Conservation (phyloP, 2,888 invertebrate genomes). For the Craniophora ligustri region DNA sequence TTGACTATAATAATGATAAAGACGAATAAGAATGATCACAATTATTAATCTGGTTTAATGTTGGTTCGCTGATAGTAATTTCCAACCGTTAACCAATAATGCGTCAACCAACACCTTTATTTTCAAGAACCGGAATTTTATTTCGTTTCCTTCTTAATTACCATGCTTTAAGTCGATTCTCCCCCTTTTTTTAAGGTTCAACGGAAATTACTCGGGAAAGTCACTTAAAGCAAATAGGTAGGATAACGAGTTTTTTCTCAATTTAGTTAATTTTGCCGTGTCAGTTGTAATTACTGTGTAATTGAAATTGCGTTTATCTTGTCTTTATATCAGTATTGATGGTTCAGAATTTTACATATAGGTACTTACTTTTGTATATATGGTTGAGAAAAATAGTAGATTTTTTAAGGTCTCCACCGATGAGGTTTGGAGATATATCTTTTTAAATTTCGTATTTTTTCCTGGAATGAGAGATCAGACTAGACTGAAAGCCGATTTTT, state of each 20-base stretch:
- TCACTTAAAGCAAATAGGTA: constrained; percentile 76
- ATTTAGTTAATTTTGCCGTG: constrained; percentile 62
- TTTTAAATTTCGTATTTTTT: no score
- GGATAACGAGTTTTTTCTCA: constrained; percentile 69
- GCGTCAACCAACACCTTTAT: constrained; percentile 48
- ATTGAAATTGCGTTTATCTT: constrained; percentile 39
- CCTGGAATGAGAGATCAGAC: no score
- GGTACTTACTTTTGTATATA: background rate
- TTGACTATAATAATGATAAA: no score
- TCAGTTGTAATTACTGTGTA: constrained; percentile 51
- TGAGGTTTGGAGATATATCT: no score
- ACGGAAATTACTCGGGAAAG: constrained; percentile 83
- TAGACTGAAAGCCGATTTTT: no score
- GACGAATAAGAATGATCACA: background rate
- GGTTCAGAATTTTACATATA: no score
- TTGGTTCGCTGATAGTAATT: constrained; percentile 14
- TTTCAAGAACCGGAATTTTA: constrained; percentile 52
- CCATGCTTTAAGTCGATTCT: constrained; percentile 67
- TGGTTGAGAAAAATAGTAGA: constrained; percentile 1
- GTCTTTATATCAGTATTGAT: constrained; percentile 12
- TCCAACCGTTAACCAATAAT: constrained; percentile 45
- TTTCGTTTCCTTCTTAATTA: constrained; percentile 78
- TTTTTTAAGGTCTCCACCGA: no score
- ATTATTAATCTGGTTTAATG: background rate
- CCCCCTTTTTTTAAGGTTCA: constrained; percentile 70